Evolutionary conservation across 64 coral and sea anemone genomes (phyloP).

Genomic region (Pocillopora damicornis): DNA sequence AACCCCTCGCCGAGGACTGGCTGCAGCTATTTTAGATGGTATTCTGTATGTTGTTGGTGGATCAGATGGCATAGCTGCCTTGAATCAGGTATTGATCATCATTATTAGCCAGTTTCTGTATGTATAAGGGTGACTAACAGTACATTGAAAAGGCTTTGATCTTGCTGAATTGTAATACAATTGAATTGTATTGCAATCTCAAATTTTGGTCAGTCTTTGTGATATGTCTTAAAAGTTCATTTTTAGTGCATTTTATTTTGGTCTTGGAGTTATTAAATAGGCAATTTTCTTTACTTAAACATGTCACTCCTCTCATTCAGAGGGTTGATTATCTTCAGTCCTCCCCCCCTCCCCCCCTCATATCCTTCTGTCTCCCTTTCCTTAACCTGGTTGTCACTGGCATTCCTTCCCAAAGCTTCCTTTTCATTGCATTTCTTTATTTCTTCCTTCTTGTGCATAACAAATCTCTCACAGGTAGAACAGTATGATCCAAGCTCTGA

Average conservation of each 20-base stretch:
- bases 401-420: not conserved
- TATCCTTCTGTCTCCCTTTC: not conserved
- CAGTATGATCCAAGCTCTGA: slow-evolving; percentile 71
- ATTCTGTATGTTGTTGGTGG: slow-evolving; percentile 85
- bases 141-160: no score
- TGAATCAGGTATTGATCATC: slow-evolving; percentile 55
- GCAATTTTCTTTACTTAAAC: no score
- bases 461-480: slow-evolving; percentile 31
- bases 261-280: no score
- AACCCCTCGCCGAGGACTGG: slow-evolving; percentile 75
- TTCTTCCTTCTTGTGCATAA: not conserved
- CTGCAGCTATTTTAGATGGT: slow-evolving; percentile 68
- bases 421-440: not conserved
- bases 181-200: no score
- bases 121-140: not conserved
- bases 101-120: not conserved
- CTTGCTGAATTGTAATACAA: no score
- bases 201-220: no score
- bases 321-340: no score
- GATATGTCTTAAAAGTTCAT: no score
- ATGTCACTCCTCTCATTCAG: no score
- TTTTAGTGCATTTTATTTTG: no score
- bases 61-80: slow-evolving; percentile 78
- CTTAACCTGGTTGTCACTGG: not conserved
- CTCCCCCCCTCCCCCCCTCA: no score